Percentiles rank a stretch among this genome's conserved stretches.
These are phyloP conservation scores for Drosophila burlai DNA, from an alignment of 1,140 invertebrate species.

Conservation along the genomic window DNA sequence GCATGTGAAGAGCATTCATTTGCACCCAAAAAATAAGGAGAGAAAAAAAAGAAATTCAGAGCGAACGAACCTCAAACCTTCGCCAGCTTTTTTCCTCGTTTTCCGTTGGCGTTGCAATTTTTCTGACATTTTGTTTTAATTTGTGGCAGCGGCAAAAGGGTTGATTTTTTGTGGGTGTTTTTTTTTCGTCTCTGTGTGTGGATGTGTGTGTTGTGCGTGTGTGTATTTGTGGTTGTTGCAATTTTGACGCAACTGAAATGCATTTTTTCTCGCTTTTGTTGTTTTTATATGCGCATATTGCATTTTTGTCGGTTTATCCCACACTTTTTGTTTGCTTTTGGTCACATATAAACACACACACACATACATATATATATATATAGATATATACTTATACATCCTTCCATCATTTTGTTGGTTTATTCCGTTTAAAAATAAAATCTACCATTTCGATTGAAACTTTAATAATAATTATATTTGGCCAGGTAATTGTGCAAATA, in stretches of 20 bases:
- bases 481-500: constrained; percentile 46
- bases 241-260: constrained; percentile 76
- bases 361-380: neutral
- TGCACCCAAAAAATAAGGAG: constrained; percentile 56
- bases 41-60: constrained; percentile 14
- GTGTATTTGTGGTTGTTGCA: constrained; percentile 49
- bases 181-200: constrained; percentile 33
- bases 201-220: constrained; percentile 31
- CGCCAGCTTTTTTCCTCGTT: constrained; percentile 39
- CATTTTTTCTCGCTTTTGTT: constrained; percentile 50
- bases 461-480: constrained; percentile 45
- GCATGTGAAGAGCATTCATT: constrained; percentile 78
- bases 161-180: constrained; percentile 65
- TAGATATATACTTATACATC: neutral
- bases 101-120: constrained; percentile 65
- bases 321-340: constrained; percentile 63
- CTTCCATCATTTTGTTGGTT: constrained; percentile 32
- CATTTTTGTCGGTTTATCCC: constrained; percentile 79
- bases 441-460: constrained; percentile 12
- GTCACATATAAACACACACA: constrained; percentile 7
- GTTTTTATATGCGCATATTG: constrained; percentile 73
- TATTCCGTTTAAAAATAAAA: neutral
- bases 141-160: constrained; percentile 77
- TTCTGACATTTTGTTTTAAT: constrained; percentile 84
- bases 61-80: constrained; percentile 42